These are phyloP conservation scores for Isaurus tuberculatus DNA, from an alignment of 92 coral and sea anemone genomes.

Conservation along the genomic window DNA sequence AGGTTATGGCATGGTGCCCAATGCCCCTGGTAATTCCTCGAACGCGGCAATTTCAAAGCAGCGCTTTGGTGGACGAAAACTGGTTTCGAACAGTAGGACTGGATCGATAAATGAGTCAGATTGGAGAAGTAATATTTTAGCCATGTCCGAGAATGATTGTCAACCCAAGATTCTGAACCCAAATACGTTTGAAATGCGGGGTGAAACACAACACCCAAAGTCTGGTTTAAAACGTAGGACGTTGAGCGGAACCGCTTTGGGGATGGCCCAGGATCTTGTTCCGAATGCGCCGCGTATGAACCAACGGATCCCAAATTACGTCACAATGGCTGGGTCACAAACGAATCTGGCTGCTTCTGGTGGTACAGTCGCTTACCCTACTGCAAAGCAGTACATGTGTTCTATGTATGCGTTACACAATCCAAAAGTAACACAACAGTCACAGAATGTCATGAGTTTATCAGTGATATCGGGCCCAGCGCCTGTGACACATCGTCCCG, in stretches of 20 bases:
- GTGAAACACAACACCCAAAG: conserved; percentile 69
- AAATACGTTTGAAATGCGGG: conserved; percentile 58
- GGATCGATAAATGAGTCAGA: conserved; percentile 54
- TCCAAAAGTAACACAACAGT: conserved; percentile 85
- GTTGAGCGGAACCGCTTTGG: conserved; percentile 83
- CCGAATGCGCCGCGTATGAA: conserved; percentile 59
- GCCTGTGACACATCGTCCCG: conserved; percentile 81
- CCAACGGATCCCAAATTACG: conserved; percentile 63
- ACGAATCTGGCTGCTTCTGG: conserved; percentile 72
- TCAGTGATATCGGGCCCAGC: conserved; percentile 99
- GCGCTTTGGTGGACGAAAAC: conserved; percentile 78
- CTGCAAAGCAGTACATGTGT: conserved; percentile 84
- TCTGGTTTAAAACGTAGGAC: conserved; percentile 77
- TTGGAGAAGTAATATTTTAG: conserved; percentile 68
- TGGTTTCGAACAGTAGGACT: conserved; percentile 61
- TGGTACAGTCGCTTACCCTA: conserved; percentile 63
- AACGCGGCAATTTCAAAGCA: conserved; percentile 66
- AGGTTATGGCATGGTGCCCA: conserved; percentile 75
- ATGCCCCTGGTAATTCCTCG: conserved; percentile 60
- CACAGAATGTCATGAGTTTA: conserved; percentile 74
- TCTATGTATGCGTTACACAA: conserved; percentile 83
- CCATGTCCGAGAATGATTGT: conserved; percentile 51
- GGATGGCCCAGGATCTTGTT: conserved; percentile 60
- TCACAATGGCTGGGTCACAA: conserved; percentile 62
- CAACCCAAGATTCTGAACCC: conserved; percentile 37